Evolutionary conservation across 2,113 vertebrate genomes (phyloP), one percentile per base, ranked within the genome.

Genomic region (Hoplias malabaricus): DNA sequence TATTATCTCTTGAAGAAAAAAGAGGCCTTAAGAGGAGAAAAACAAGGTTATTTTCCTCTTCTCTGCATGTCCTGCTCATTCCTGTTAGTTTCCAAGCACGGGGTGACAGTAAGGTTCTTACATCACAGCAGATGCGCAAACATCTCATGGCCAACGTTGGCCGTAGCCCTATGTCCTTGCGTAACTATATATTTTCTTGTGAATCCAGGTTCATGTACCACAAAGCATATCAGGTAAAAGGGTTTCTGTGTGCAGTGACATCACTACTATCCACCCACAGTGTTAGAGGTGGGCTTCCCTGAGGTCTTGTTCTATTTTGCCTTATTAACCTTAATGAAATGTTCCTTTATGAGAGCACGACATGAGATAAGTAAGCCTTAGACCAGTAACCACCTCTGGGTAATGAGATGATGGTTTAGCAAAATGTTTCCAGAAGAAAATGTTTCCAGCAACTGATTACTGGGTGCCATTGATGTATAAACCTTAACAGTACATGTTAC

Each of bases 21-120:
- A 57, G 40, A 38, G 65, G 33, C 10, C 27, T 50, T 23, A 63
- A 23, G n/a, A 69, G 31, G 10, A 62, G 25, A 19, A 69, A 42
- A 81, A 78, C 59, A 71, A 54, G 71, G n/a, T 67, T 25, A 67
- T 81, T 81, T 78, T 57, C 16, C 43, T 62, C 14, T n/a, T 33
- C 42, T 67, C 53, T 12, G 21, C 65, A 68, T 57, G 70, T 73
- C 38, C 21, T 5, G 43, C 67, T 53, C 8, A 1, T 42, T n/a
- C 34, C 34, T 43, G 71, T 72, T 67, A 43, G 54, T 63, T 70
- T 77, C 14, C 40, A 75, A 31, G 43, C n/a, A 72, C 4, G 7
- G 10, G 29, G 31, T 14, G 46, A 63, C 16, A 38, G 68, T 31
- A 54, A 72, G 63, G 62, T 31, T 2, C 48, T 72, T 77, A 59